Base-by-base conservation (phyloP, 2,113 vertebrate genomes). In the Pycnonotus jocosus region DNA sequence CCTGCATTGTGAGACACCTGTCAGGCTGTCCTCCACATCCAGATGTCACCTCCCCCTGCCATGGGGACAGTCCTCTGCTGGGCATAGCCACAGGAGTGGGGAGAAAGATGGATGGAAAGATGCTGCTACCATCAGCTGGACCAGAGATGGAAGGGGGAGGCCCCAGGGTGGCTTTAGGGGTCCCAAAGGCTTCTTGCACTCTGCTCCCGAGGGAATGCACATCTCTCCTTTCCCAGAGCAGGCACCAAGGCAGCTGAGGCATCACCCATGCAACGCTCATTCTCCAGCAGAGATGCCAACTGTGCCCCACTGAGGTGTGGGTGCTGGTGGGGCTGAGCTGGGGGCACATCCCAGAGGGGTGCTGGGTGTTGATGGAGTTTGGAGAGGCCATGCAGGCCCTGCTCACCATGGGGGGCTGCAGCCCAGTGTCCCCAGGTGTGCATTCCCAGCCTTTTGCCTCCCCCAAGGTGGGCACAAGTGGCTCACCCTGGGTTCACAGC, bases 391-490 rank as follows among this genome's bases (percentile, higher is more conserved):
- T 3, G 9, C 4, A 18, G 53, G 18, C 33, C 56, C 38, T 0
- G 0, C 64, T 60, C 2, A 2, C 1, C 22, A 11, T 1, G 4
- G 10, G 37, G 28, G 3, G 14, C 51, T 15, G 10, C 65, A 91
- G 56, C 56, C 51, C 50, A 35, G 30, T 8, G 19, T 40, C 51
- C 68, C 47, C 82, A 45, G 27, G 10, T 1, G n/a, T 4, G 6
- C 2, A 45, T 54, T 57, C 66, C 51, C 57, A 62, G 40, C 61
- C 68, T 81, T 44, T 30, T 17, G 4, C 19, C 57, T 61, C 53
- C 73, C 53, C 50, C 23, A 27, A 18, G 40, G 47, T 1, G 8
- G 73, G 45, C 0, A 0, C 33, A 27, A 51, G 56, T 0, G 0
- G n/a, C 71, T 77, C 0, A 5, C 53, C 56, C 72, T 51, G 8